These are phyloP conservation scores for Columba janthina DNA, from an alignment of 2,113 vertebrate species.

Conservation along the genomic window DNA sequence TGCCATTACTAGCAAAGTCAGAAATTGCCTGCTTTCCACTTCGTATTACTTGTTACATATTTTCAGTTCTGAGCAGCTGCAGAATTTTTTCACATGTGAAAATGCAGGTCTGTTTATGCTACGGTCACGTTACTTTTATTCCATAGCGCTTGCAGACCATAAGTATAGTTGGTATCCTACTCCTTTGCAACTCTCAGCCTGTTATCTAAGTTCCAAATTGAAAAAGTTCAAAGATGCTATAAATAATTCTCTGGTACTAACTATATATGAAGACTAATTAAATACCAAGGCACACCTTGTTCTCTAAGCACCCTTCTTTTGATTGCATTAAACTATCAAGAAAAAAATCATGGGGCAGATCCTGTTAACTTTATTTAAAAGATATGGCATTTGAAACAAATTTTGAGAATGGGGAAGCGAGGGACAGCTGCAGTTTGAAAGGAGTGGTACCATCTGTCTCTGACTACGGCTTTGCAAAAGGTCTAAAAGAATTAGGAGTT, in stretches of 20 bases:
- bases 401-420: not conserved
- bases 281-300: not conserved
- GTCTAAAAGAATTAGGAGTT: not conserved
- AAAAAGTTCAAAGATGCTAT: not conserved
- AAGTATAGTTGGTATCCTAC: not conserved
- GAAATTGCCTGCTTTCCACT: not conserved
- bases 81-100: not conserved
- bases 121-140: not conserved
- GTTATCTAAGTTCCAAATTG: not conserved
- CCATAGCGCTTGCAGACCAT: not conserved
- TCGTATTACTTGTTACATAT: not conserved
- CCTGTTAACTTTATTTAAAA: not conserved
- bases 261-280: not conserved
- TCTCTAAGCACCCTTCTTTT: not conserved
- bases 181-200: not conserved
- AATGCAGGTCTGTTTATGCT: not conserved
- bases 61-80: not conserved
- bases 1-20: not conserved
- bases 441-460: not conserved
- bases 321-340: not conserved
- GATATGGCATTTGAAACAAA: not conserved
- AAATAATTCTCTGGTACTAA: not conserved
- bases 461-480: not conserved
- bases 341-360: not conserved
- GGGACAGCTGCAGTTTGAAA: not conserved